A percentile compares a stretch with the other conserved stretches of the same genome.
Evolutionary conservation across 2,113 vertebrate genomes (phyloP).

Genomic region (Seriola aureovittata): DNA sequence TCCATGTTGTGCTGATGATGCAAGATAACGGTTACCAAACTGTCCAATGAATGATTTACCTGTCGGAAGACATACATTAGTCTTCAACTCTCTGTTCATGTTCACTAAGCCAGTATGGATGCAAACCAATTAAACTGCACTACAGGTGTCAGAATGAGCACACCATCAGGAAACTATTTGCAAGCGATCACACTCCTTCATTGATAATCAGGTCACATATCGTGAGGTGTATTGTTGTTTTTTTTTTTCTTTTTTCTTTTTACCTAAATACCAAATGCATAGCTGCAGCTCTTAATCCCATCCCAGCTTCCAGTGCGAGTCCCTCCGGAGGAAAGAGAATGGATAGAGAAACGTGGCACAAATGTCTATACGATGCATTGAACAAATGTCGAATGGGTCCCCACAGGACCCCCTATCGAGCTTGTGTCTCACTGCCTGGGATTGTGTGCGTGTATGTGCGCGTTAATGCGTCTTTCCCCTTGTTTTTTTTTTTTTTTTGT

Average conservation of each 20-base stretch:
- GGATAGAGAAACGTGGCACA: slow-evolving; percentile 44
- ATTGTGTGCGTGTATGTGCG: slow-evolving; percentile 34
- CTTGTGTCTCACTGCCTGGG: slow-evolving; percentile 57
- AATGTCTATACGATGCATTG: slow-evolving; percentile 59
- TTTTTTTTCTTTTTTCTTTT: neutral
- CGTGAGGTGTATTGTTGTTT: slow-evolving; percentile 3
- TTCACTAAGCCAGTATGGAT: neutral
- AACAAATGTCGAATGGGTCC: slow-evolving; percentile 58
- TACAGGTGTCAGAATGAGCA: slow-evolving; percentile 27
- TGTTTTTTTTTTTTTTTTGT: neutral
- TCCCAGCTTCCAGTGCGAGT: slow-evolving; percentile 37
- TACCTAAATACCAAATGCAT: slow-evolving; percentile 28
- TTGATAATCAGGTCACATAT: slow-evolving; percentile 33
- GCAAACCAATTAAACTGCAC: neutral
- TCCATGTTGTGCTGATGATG: too few relatives aligned
- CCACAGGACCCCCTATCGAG: slow-evolving; percentile 58
- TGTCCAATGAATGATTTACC: too few relatives aligned
- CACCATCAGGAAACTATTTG: neutral
- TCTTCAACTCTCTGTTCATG: neutral
- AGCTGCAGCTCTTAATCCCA: slow-evolving; percentile 56
- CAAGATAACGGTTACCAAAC: too few relatives aligned
- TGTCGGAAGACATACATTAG: neutral
- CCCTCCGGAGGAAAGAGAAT: slow-evolving; percentile 17
- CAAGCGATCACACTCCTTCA: neutral
- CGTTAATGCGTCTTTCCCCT: slow-evolving; percentile 16